These are phyloP conservation scores for Abrostola tripartita DNA, from an alignment of 2,888 invertebrate genomes.

Conservation along the genomic window DNA sequence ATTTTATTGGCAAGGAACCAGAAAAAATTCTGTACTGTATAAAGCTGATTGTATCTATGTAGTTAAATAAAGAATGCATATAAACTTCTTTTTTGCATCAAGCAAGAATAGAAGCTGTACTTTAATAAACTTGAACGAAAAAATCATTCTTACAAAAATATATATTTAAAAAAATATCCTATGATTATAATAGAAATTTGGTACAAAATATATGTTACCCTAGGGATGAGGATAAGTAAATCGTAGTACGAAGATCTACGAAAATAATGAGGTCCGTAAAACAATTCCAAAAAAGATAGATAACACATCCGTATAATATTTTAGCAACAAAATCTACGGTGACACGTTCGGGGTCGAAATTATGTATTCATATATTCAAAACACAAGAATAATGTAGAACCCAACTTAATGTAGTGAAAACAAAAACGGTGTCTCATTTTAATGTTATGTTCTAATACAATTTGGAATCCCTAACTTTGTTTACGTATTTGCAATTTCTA, in stretches of 20 bases:
- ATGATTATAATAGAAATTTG: too few species aligned
- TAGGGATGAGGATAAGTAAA: too few species aligned
- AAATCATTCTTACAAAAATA: too few species aligned
- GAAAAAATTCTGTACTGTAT: not conserved
- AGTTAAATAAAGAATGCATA: too few species aligned
- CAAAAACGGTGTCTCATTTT: not conserved
- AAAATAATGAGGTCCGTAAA: not conserved
- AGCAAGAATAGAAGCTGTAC: too few species aligned
- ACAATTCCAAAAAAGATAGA: not conserved
- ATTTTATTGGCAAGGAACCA: not conserved
- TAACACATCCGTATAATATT: constrained; percentile 6
- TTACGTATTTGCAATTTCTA: not conserved
- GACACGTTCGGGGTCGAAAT: constrained; percentile 15
- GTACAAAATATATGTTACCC: too few species aligned
- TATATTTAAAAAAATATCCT: too few species aligned
- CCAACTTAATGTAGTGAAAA: constrained; percentile 6
- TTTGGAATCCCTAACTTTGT: not conserved
- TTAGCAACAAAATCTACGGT: constrained; percentile 6
- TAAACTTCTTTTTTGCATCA: too few species aligned
- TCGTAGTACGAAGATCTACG: too few species aligned
- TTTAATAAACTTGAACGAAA: too few species aligned
- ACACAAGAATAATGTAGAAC: constrained; percentile 17
- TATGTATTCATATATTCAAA: constrained; percentile 38
- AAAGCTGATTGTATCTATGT: not conserved
- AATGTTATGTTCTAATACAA: not conserved